Percentiles rank a stretch among this genome's conserved stretches.
These are phyloP conservation scores for Eupeodes luniger DNA, from an alignment of 2,888 invertebrate genomes.

Conservation along the genomic window DNA sequence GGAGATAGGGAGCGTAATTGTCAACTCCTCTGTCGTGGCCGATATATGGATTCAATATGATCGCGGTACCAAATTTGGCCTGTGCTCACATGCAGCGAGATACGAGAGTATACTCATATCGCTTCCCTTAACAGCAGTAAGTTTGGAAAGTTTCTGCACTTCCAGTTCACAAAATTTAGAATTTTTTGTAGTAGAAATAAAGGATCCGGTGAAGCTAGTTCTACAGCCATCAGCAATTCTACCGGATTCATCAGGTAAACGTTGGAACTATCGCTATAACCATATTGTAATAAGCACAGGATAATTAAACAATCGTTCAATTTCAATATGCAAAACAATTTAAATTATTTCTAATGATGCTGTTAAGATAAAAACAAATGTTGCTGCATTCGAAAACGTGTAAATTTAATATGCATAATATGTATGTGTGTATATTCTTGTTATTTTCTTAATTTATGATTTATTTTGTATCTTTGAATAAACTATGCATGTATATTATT, in stretches of 20 bases:
- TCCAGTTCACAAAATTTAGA: too few relatives aligned
- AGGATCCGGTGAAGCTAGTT: conserved; percentile 81
- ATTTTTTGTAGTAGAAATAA: conserved; percentile 78
- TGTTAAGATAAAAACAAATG: too few relatives aligned
- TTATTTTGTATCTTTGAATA: too few relatives aligned
- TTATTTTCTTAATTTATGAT: too few relatives aligned
- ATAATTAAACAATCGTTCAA: conserved; percentile 70
- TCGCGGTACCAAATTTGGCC: conserved; percentile 98
- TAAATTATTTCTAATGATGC: conserved; percentile 5
- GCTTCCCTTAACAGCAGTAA: conserved; percentile 94
- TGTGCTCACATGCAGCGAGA: conserved; percentile 96
- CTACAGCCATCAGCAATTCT: conserved; percentile 80
- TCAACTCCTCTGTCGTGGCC: conserved; percentile 95
- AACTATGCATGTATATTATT: too few relatives aligned
- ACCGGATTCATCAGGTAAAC: conserved; percentile 83
- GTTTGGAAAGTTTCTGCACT: conserved; percentile 80
- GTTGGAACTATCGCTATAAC: conserved; percentile 80
- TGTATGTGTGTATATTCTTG: too few relatives aligned
- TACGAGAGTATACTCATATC: conserved; percentile 99
- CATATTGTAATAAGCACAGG: conserved; percentile 80
- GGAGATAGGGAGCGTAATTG: conserved; percentile 93
- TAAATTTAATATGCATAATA: too few relatives aligned
- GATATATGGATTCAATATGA: conserved; percentile 99
- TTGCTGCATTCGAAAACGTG: too few relatives aligned
- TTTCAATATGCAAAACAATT: background rate